Percentiles rank a stretch among this genome's conserved stretches.
phyloP scores from a whole-genome alignment of 2,797 vertebrate species.

The Clarias platycephalus region DNA sequence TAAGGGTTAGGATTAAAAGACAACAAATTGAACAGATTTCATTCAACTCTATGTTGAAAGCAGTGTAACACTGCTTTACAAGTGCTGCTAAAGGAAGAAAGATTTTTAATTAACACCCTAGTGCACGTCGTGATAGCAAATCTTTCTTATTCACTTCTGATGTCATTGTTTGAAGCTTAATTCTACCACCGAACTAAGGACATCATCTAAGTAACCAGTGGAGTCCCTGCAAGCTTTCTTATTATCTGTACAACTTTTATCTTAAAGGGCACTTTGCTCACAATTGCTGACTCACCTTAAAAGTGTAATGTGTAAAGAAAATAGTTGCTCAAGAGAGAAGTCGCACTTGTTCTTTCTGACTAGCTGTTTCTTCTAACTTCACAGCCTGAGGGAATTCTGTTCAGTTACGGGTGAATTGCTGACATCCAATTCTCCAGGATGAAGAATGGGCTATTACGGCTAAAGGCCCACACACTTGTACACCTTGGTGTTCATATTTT shows the following conservation, averaged over 20 bases:
- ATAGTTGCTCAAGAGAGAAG: conserved; percentile 36
- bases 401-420: conserved; percentile 35
- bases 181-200: neutral
- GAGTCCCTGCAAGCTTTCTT: conserved; percentile 16
- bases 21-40: neutral
- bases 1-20: neutral
- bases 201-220: neutral
- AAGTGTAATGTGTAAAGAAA: conserved; percentile 42
- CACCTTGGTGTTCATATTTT: conserved; percentile 24
- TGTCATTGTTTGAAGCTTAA: conserved; percentile 7
- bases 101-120: neutral
- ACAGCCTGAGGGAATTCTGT: conserved; percentile 37
- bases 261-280: conserved; percentile 32
- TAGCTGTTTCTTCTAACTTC: conserved; percentile 36
- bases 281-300: conserved; percentile 35
- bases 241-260: conserved; percentile 17
- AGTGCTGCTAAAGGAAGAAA: neutral
- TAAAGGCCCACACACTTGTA: conserved; percentile 13
- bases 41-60: neutral
- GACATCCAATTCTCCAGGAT: conserved; percentile 42
- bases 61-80: neutral
- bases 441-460: conserved; percentile 40
- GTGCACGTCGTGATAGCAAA: neutral
- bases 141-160: neutral
- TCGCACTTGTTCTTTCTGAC: conserved; percentile 39